Percentiles rank a stretch among this genome's conserved stretches.
Conservation (phyloP, 2,888 invertebrate genomes). For the Catocala nupta region DNA sequence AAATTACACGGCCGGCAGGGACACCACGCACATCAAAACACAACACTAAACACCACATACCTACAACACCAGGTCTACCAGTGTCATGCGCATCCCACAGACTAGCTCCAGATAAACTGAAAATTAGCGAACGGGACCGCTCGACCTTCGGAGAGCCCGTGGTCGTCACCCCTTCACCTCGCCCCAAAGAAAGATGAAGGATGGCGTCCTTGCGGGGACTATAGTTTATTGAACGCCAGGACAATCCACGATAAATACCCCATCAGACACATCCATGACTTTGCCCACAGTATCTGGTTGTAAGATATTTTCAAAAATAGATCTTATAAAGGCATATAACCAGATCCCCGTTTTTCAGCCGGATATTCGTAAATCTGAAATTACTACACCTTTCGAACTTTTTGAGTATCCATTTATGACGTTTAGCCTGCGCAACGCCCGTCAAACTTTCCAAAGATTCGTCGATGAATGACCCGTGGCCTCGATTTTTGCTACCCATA, state of each 20-base stretch:
- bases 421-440: slow-evolving; percentile 6
- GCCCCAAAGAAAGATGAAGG: slow-evolving; percentile 1
- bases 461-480: slow-evolving; percentile 10
- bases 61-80: no score
- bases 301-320: slow-evolving; percentile 1
- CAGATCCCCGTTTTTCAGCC: neutral
- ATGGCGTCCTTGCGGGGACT: slow-evolving; percentile 11
- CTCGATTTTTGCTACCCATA: slow-evolving; percentile 8
- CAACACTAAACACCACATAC: no score
- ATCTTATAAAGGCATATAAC: slow-evolving; percentile 9
- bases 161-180: slow-evolving; percentile 10
- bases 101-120: no score
- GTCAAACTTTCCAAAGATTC: slow-evolving; percentile 8
- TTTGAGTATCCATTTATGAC: slow-evolving; percentile 8
- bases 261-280: slow-evolving; percentile 8
- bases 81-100: no score
- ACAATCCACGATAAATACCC: slow-evolving; percentile 7
- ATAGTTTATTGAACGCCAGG: neutral
- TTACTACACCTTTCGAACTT: slow-evolving; percentile 5
- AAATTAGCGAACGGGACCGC: neutral
- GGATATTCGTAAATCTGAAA: slow-evolving; percentile 5
- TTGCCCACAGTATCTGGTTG: neutral
- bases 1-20: no score
- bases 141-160: slow-evolving; percentile 1
- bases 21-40: no score